Conservation (phyloP, 2,888 invertebrate species). For the Caenorhabditis sinica region DNA sequence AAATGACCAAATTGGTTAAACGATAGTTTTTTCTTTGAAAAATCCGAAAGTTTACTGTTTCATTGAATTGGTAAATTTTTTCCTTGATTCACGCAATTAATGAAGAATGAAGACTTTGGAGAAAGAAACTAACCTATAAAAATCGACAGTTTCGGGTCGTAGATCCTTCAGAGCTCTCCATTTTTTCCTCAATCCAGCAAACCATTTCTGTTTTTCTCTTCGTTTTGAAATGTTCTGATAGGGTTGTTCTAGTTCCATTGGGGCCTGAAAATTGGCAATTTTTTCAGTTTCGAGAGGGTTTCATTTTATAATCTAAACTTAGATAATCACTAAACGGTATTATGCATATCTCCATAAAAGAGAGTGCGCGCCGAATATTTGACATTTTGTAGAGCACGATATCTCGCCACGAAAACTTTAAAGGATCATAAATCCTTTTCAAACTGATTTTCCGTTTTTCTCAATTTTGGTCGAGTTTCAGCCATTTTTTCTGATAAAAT, state of each 20-base stretch:
- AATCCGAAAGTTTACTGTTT: not conserved
- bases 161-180: conserved; percentile 70
- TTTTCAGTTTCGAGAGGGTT: not conserved
- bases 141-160: conserved; percentile 82
- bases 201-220: conserved; percentile 59
- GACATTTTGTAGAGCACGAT: too few species aligned
- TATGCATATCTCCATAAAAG: too few species aligned
- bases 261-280: conserved; percentile 44
- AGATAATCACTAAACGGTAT: too few species aligned
- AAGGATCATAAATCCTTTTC: too few species aligned
- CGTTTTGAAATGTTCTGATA: conserved; percentile 62
- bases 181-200: conserved; percentile 62
- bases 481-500: too few species aligned
- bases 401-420: too few species aligned
- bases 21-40: not conserved
- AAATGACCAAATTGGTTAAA: conserved; percentile 37
- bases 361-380: too few species aligned
- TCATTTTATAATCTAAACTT: too few species aligned
- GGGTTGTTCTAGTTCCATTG: conserved; percentile 56
- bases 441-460: too few species aligned
- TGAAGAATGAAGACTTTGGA: too few species aligned
- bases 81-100: too few species aligned
- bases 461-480: too few species aligned
- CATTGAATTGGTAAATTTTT: not conserved
- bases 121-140: conserved; percentile 75